Conservation (phyloP, 1,140 invertebrate genomes). For the Drosophila sp. region DNA sequence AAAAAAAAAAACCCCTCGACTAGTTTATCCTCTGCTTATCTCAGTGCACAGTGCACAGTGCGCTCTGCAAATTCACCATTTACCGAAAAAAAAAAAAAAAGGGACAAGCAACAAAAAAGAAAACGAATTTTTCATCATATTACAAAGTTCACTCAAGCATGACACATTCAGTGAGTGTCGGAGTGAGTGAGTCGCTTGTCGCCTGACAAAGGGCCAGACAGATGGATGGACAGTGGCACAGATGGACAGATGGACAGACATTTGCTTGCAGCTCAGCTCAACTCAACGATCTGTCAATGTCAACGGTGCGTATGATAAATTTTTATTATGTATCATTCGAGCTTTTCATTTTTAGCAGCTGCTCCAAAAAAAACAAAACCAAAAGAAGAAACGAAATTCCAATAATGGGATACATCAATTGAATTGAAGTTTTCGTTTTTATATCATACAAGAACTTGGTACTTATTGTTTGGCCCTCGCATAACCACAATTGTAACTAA, state of each 20-base stretch:
- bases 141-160: constrained; percentile 64
- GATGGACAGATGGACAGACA: background rate
- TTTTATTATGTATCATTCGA: constrained; percentile 64
- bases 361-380: background rate
- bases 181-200: constrained; percentile 19
- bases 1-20: constrained; percentile 15
- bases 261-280: constrained; percentile 30
- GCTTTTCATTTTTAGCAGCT: constrained; percentile 29
- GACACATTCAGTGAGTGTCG: constrained; percentile 54
- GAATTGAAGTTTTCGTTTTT: background rate
- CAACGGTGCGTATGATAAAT: constrained; percentile 80
- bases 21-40: constrained; percentile 7
- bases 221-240: constrained; percentile 2
- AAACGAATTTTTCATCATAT: constrained; percentile 62
- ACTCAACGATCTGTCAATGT: constrained; percentile 72
- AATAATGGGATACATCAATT: background rate
- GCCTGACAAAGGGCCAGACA: constrained; percentile 9
- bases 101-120: constrained; percentile 1
- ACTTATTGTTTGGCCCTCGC: background rate
- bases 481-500: constrained; percentile 41
- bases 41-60: background rate
- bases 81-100: constrained; percentile 30
- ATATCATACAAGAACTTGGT: no score
- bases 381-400: background rate
- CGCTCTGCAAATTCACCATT: constrained; percentile 36